Percentiles rank a stretch among this genome's conserved stretches.
phyloP scores from a whole-genome alignment of 2,113 vertebrate genomes.

The Upupa epops region DNA sequence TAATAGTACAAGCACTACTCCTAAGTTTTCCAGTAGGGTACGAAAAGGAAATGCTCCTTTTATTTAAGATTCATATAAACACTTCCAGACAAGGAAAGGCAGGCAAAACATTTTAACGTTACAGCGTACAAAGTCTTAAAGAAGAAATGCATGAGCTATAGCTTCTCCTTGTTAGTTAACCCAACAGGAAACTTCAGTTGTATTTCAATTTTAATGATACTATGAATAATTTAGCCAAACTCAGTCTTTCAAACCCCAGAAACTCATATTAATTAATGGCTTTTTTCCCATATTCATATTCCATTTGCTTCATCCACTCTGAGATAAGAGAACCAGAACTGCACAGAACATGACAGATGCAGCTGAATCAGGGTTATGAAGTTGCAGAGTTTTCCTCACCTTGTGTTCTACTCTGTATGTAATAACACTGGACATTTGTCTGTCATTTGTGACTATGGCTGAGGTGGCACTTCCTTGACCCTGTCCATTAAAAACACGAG shows the following conservation, averaged over 20 bases:
- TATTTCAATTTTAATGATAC: slow-evolving; percentile 16
- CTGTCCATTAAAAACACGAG: neutral
- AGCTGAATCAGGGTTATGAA: neutral
- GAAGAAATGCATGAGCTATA: neutral
- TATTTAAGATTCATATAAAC: neutral
- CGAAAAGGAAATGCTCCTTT: neutral
- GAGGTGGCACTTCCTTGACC: neutral
- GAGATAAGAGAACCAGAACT: neutral
- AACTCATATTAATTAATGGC: neutral
- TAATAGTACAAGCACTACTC: neutral
- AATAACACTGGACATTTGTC: neutral
- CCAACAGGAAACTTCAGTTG: neutral
- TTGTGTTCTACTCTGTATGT: neutral
- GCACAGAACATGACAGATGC: neutral
- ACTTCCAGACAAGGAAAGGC: neutral
- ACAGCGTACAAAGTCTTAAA: neutral
- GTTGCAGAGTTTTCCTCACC: neutral
- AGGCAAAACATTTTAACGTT: neutral
- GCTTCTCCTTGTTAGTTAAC: neutral
- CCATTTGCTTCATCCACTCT: neutral
- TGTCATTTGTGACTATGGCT: neutral
- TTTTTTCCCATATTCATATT: neutral
- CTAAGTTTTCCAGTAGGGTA: neutral
- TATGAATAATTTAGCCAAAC: slow-evolving; percentile 41
- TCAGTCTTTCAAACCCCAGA: neutral